Base-by-base conservation (phyloP, 2,113 vertebrate genomes). In the Rhynchomys soricoides region DNA sequence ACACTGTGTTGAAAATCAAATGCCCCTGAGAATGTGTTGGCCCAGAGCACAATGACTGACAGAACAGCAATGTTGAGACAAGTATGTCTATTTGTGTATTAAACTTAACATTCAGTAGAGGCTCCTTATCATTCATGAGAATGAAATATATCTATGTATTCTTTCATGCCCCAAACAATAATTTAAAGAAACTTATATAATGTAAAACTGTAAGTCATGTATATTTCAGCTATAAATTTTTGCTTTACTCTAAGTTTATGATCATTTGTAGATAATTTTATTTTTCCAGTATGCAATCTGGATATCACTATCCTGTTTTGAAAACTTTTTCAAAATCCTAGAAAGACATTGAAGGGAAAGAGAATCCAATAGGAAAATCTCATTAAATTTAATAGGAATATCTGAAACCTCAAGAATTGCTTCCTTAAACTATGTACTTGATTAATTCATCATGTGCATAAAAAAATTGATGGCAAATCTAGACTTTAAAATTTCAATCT, bases 301-400 rank as follows among this genome's bases (percentile, higher is more conserved):
- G 62, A 88, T 95, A 89, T 37, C 16, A 37, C 89, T 43, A 91
- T 77, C 13, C 48, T 95, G 29, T 52, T 95, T 97, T 78, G 55
- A 90, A 91, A 92, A 16, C 77, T 89, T 43, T 43, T 77, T 48
- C 13, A 86, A 9, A 92, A 94, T 64, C 12, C 6, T 31, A 40
- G 1, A 74, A 79, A 91, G 82, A 45, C 24, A 94, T 31, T 7
- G 7, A 91, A 66, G 22, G 81, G 16, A 40, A 77, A 78, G 7
- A 93, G 93, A 66, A 7, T 29, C 24, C 64, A 78, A 37, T n/a
- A 79, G 89, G 2, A 52, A 86, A 19, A 75, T 94, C 74, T 86
- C 52, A 70, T 40, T 88, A 29, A 93, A 34, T 88, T 93, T 92
- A 37, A 87, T 4, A 77, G 48, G 21, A 71, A 87, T 73, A 83